Conservation (phyloP, 2,888 invertebrate species). For the Eucera pruinosa region DNA sequence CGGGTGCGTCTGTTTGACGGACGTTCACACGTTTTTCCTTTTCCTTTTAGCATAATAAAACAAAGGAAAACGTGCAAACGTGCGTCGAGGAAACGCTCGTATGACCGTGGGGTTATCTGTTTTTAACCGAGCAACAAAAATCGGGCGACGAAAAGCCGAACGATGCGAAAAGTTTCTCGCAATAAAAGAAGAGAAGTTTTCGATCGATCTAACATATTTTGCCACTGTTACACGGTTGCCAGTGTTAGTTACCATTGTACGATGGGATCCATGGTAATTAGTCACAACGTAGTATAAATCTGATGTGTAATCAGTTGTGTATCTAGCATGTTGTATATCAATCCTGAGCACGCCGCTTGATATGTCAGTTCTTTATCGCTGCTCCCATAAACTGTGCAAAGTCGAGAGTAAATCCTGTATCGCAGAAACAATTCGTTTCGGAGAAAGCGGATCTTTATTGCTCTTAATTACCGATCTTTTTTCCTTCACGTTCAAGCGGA, state of each 20-base stretch:
- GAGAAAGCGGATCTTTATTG: background rate
- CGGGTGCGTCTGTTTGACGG: too few relatives aligned
- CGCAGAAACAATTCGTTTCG: conserved; percentile 5
- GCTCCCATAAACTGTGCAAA: conserved; percentile 19
- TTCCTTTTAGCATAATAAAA: too few relatives aligned
- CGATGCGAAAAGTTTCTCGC: too few relatives aligned
- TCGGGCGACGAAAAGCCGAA: too few relatives aligned
- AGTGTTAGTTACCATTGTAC: conserved; percentile 20
- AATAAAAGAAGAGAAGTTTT: too few relatives aligned
- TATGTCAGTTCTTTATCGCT: conserved; percentile 33
- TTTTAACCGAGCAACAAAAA: too few relatives aligned
- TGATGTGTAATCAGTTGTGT: conserved; percentile 8
- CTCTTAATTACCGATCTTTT: conserved; percentile 6
- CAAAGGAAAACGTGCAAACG: too few relatives aligned
- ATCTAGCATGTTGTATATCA: conserved; percentile 23
- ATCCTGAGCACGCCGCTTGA: conserved; percentile 17
- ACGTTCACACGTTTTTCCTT: too few relatives aligned
- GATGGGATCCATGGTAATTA: conserved; percentile 23
- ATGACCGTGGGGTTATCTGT: too few relatives aligned
- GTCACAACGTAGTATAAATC: conserved; percentile 12
- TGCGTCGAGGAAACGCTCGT: too few relatives aligned
- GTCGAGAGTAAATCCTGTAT: background rate
- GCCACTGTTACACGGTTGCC: background rate
- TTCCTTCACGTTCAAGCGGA: background rate
- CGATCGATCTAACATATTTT: background rate